Evolutionary conservation across 2,888 invertebrate species (phyloP).

Genomic region (Drosophila nr. medialis): DNA sequence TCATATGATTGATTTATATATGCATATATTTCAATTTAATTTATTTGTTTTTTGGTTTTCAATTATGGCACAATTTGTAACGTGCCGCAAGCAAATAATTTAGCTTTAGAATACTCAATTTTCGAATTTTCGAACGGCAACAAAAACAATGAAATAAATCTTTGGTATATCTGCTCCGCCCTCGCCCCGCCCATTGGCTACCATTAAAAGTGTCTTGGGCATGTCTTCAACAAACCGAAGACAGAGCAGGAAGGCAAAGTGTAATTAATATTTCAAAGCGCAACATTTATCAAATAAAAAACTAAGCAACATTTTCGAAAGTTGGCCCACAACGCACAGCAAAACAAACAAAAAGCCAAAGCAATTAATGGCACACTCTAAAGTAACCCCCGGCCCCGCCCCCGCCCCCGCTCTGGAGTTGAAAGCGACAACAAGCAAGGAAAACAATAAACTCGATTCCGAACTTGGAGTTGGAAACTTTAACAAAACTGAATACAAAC

Average conservation of each 20-base stretch:
- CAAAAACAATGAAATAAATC: slow-evolving; percentile 71
- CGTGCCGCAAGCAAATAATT: slow-evolving; percentile 17
- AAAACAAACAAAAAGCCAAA: slow-evolving; percentile 45
- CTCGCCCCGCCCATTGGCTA: neutral
- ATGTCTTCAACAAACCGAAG: slow-evolving; percentile 71
- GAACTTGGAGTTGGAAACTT: slow-evolving; percentile 43
- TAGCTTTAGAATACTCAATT: slow-evolving; percentile 20
- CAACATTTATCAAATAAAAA: slow-evolving; percentile 73
- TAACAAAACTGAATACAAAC: slow-evolving; percentile 39
- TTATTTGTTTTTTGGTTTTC: slow-evolving; percentile 13
- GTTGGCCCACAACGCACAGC: slow-evolving; percentile 47
- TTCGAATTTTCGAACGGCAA: slow-evolving; percentile 20
- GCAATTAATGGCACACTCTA: slow-evolving; percentile 80
- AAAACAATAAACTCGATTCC: slow-evolving; percentile 52
- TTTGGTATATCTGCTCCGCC: slow-evolving; percentile 17
- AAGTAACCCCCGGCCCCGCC: neutral
- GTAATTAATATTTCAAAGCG: slow-evolving; percentile 79
- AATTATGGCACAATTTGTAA: slow-evolving; percentile 35
- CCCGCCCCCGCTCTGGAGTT: neutral
- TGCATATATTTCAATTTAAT: neutral
- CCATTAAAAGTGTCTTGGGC: slow-evolving; percentile 56
- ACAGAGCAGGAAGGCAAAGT: slow-evolving; percentile 54
- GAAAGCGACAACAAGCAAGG: slow-evolving; percentile 40
- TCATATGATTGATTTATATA: neutral
- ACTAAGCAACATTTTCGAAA: slow-evolving; percentile 68